Evolutionary conservation across 2,888 invertebrate genomes (phyloP), one percentile per base, ranked within the genome.

Genomic region (Panzeria rudis): DNA sequence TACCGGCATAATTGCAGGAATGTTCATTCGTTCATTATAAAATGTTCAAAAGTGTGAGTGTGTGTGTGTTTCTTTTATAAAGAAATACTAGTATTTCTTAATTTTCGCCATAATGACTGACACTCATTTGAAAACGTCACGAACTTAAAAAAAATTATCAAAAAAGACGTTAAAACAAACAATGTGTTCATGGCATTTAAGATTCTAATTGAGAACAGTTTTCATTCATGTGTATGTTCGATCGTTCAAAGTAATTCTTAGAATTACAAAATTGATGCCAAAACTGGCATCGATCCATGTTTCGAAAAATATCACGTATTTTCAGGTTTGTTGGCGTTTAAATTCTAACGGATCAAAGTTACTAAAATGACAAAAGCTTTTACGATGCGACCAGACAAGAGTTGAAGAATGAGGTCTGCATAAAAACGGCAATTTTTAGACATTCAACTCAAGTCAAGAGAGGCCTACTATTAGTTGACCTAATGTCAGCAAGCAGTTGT

Each of bases 41-140:
- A 44, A 29, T 23, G 15, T 61, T 50, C 17, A 15, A 3, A 32
- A 23, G 20, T 59, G 32, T 32, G 20, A n/a, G 20, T 32, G 13
- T 52, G 35, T 50, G 17, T 72, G 32, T 13, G 0, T 20, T 13
- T 52, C 13, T 68, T 52, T 20, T 52, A 61, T 41, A 25, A n/a
- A 25, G 17, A 41, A 8, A 61, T 20, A 32, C 64, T 20, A 23
- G 32, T 64, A 52, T 64, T 79, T 71, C 69, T 79, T 71, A 79
- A 62, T 44, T 32, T 61, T 69, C 17, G 38, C 56, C 50, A n/a
- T 80, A 73, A 80, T 59, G 29, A 73, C 50, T 78, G 78, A 56
- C 71, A 73, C 73, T 81, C 50, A 75, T 81, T 81, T 73, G 69
- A 71, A 66, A 68, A 66, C 50, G 73, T 81, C 80, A 81, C 80